phyloP scores from a whole-genome alignment of 2,888 invertebrate genomes.

The Amiota mariae region DNA sequence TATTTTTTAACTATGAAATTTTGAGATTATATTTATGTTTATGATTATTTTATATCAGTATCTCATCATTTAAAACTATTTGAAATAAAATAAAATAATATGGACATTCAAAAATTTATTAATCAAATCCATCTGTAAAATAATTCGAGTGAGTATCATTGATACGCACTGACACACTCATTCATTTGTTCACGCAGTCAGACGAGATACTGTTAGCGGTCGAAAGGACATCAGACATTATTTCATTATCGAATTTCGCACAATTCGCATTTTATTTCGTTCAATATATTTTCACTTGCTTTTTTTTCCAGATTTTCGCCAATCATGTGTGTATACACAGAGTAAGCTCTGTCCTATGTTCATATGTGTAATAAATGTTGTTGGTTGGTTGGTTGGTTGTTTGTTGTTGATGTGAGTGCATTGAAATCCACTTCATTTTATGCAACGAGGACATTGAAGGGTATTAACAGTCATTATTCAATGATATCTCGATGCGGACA shows the following conservation, averaged over 20 bases:
- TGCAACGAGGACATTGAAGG: slow-evolving; percentile 65
- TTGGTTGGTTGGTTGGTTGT: slow-evolving; percentile 24
- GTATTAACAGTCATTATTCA: slow-evolving; percentile 73
- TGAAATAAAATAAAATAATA: no score
- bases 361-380: not conserved
- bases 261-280: slow-evolving; percentile 65
- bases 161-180: no score
- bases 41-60: no score
- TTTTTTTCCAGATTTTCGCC: not conserved
- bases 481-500: slow-evolving; percentile 69
- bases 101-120: no score
- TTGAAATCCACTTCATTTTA: slow-evolving; percentile 65
- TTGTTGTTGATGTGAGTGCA: slow-evolving; percentile 52
- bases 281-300: slow-evolving; percentile 34
- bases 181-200: no score
- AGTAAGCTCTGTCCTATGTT: no score
- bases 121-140: no score
- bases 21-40: no score
- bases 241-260: slow-evolving; percentile 67
- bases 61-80: no score
- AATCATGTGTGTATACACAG: no score
- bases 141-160: no score
- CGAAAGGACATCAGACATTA: slow-evolving; percentile 37
- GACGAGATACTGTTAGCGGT: slow-evolving; percentile 6
- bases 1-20: no score